Percentiles rank a stretch among this genome's conserved stretches.
Evolutionary conservation across 2,113 vertebrate genomes (phyloP).

Genomic region (Chloropsis hardwickii): DNA sequence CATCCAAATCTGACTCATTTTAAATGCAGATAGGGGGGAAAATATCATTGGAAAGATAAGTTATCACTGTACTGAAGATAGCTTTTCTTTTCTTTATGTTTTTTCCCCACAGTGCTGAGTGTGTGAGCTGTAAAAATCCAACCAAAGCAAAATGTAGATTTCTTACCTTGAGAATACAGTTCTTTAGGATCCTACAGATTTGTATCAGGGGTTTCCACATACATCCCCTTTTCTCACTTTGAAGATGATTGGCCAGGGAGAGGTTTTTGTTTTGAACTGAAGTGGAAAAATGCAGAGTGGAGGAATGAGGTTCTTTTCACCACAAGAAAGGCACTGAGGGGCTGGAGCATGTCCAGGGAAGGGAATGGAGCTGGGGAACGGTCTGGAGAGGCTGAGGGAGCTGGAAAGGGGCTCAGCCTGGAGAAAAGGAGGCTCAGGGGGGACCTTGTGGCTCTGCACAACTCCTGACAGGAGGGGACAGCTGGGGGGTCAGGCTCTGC

Average conservation of each 20-base stretch:
- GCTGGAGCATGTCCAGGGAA: rapidly evolving
- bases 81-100: neutral
- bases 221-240: neutral
- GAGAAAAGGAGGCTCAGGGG: neutral
- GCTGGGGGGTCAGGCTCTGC: rapidly evolving
- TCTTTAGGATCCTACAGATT: neutral
- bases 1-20: slow-evolving; percentile 10
- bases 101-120: neutral
- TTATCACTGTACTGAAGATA: neutral
- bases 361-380: rapidly evolving
- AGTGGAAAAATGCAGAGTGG: neutral
- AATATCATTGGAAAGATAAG: neutral
- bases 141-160: neutral
- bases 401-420: neutral
- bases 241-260: neutral
- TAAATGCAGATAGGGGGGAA: neutral
- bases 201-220: neutral
- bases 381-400: rapidly evolving
- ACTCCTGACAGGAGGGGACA: neutral
- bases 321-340: neutral
- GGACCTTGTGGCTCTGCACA: rapidly evolving
- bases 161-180: neutral
- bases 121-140: neutral
- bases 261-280: neutral
- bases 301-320: neutral